phyloP scores from a whole-genome alignment of 2,888 invertebrate species.

The Aleiodes alternator region DNA sequence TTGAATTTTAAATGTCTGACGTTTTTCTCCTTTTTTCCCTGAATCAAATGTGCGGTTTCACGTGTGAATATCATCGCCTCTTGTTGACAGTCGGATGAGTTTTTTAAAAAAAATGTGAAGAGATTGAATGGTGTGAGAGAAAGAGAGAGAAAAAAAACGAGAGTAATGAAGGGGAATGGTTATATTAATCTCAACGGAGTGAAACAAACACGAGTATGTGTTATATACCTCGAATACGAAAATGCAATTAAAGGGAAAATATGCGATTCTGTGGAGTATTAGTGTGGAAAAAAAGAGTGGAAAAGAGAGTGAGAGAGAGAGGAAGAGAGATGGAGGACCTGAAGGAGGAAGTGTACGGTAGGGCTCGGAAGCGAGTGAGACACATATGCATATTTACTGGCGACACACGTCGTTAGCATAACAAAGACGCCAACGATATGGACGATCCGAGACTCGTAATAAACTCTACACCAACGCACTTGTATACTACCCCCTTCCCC shows the following conservation, averaged over 20 bases:
- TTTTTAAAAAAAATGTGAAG: constrained; percentile 30
- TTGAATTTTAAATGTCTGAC: constrained; percentile 55
- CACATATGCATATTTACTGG: constrained; percentile 71
- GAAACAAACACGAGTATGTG: constrained; percentile 31
- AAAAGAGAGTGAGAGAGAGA: constrained; percentile 40
- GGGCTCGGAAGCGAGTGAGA: constrained; percentile 54
- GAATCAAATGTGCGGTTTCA: constrained; percentile 11
- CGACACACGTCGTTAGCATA: constrained; percentile 69
- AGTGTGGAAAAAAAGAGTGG: constrained; percentile 35
- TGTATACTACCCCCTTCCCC: neutral
- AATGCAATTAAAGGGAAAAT: constrained; percentile 75
- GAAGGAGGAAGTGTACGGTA: constrained; percentile 13
- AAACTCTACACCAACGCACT: constrained; percentile 39
- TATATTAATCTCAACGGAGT: constrained; percentile 33
- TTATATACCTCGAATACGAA: constrained; percentile 64
- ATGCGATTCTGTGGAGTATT: constrained; percentile 62
- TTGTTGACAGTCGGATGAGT: constrained; percentile 36
- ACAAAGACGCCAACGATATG: constrained; percentile 66
- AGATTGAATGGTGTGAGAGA: constrained; percentile 7
- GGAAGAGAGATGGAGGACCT: neutral
- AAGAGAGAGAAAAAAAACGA: constrained; percentile 24
- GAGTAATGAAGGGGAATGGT: constrained; percentile 38
- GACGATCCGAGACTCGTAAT: constrained; percentile 49
- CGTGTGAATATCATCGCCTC: constrained; percentile 11
- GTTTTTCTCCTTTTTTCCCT: neutral